Evolutionary conservation across 2,113 vertebrate genomes (phyloP).

Genomic region (Cyrtonyx montezumae): DNA sequence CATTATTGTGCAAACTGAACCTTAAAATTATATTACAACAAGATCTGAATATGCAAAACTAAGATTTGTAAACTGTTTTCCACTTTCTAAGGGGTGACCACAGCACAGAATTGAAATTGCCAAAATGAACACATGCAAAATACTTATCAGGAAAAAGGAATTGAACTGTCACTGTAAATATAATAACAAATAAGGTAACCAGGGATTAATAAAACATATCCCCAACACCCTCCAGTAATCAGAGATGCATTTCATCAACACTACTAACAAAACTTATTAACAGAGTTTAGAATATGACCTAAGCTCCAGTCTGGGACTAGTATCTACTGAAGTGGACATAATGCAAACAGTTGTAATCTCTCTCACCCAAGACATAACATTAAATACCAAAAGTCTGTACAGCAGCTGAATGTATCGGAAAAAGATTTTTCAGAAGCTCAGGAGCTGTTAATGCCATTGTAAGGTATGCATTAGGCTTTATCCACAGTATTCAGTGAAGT

Average conservation of each 20-base stretch:
- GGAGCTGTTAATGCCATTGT: conserved; percentile 18
- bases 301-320: background rate
- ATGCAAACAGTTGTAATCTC: background rate
- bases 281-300: background rate
- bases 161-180: background rate
- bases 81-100: background rate
- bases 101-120: background rate
- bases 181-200: background rate
- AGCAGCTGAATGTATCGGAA: background rate
- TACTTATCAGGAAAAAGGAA: background rate
- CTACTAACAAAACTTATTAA: background rate
- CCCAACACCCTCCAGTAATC: background rate
- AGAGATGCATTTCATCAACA: background rate
- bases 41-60: background rate
- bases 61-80: background rate
- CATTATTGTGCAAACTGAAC: background rate
- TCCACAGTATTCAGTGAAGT: background rate
- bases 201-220: background rate
- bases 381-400: background rate
- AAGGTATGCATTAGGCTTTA: background rate
- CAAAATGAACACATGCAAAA: background rate
- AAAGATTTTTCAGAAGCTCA: conserved; percentile 23
- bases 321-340: background rate
- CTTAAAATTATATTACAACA: background rate
- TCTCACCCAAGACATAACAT: background rate